Conservation (phyloP, 64 coral and sea anemone genomes). For the Hydrozoanthus tunicans region DNA sequence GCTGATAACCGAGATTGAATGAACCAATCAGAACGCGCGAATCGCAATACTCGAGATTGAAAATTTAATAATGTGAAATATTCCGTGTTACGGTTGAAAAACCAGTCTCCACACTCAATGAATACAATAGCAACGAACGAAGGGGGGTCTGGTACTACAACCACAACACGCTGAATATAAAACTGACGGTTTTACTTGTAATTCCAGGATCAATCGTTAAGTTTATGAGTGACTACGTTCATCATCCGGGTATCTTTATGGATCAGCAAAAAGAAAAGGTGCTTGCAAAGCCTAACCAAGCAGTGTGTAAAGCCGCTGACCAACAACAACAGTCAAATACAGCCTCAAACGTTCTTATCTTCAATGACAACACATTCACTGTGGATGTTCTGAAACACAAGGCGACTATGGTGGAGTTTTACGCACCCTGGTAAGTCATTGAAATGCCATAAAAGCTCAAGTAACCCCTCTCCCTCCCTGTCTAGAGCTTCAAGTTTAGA, state of each 20-base stretch:
- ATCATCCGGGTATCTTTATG: constrained; percentile 22
- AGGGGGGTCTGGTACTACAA: too few species aligned
- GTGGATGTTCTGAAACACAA: constrained; percentile 34
- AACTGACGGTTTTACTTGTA: background rate
- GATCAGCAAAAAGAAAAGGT: constrained; percentile 3
- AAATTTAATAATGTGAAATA: too few species aligned
- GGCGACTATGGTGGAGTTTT: constrained; percentile 28
- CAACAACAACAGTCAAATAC: background rate
- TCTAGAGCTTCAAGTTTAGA: too few species aligned
- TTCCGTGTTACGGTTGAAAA: too few species aligned
- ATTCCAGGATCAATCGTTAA: constrained; percentile 12
- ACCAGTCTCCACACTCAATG: too few species aligned
- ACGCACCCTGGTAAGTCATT: constrained; percentile 24
- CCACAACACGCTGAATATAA: too few species aligned
- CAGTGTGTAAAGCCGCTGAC: constrained; percentile 28
- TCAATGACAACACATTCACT: constrained; percentile 27
- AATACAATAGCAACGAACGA: too few species aligned
- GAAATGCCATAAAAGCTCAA: background rate
- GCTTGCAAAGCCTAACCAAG: background rate
- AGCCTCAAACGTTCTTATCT: constrained; percentile 7
- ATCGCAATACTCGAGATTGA: too few species aligned
- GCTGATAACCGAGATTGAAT: too few species aligned
- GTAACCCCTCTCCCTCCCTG: too few species aligned
- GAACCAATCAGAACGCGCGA: too few species aligned
- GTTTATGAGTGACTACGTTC: constrained; percentile 26